phyloP scores from a whole-genome alignment of 2,113 vertebrate genomes.

The Campylomormyrus tamandua region DNA sequence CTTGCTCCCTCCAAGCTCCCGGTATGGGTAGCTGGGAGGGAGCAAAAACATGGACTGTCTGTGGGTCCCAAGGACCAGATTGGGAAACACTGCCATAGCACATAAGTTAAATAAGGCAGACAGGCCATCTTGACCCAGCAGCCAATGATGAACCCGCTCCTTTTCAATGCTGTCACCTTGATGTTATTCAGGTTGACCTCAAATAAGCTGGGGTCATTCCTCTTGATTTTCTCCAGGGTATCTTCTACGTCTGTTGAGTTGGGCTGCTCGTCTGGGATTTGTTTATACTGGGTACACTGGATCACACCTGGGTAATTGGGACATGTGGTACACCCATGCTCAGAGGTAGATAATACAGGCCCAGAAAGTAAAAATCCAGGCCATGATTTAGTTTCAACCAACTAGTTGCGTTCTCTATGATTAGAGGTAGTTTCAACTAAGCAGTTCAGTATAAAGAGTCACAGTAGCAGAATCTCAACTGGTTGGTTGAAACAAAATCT shows the following conservation, averaged over 20 bases:
- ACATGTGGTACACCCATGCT: not conserved
- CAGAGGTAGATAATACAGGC: not conserved
- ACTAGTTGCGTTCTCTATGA: not conserved
- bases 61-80: not conserved
- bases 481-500: too few relatives aligned
- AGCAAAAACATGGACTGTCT: not conserved
- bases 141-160: not conserved
- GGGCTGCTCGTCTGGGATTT: slow-evolving; percentile 87
- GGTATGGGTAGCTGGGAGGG: not conserved
- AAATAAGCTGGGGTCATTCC: slow-evolving; percentile 79
- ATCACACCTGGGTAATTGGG: slow-evolving; percentile 75
- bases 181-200: slow-evolving; percentile 99
- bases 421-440: not conserved
- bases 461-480: too few relatives aligned
- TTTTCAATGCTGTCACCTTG: slow-evolving; percentile 57
- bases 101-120: not conserved
- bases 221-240: slow-evolving; percentile 76
- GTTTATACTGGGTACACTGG: slow-evolving; percentile 91
- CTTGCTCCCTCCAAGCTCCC: too few relatives aligned
- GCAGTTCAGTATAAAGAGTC: too few relatives aligned
- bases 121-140: not conserved
- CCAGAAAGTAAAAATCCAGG: not conserved
- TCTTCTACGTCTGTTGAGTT: slow-evolving; percentile 90
- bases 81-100: not conserved
- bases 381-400: not conserved